Evolutionary conservation across 2,888 invertebrate species (phyloP).

Genomic region (Prostheceraeus crozeri): DNA sequence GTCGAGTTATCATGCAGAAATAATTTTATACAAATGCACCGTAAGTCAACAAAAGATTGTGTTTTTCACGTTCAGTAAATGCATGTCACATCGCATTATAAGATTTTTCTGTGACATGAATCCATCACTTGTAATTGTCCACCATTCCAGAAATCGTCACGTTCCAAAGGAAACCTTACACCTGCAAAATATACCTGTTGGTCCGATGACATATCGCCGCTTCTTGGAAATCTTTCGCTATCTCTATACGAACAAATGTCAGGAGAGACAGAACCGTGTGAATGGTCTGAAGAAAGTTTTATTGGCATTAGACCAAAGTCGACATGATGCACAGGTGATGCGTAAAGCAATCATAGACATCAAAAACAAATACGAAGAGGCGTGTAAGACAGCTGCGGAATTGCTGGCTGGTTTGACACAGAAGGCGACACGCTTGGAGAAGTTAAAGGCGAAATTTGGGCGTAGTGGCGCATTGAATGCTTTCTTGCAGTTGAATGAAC

Average conservation of each 20-base stretch:
- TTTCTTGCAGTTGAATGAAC: constrained; percentile 53
- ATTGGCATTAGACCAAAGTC: constrained; percentile 53
- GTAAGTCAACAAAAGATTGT: too few species aligned
- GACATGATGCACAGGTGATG: constrained; percentile 52
- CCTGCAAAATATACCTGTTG: constrained; percentile 54
- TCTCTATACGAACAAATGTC: constrained; percentile 49
- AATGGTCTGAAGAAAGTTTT: constrained; percentile 52
- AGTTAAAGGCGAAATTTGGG: constrained; percentile 43
- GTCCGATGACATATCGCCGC: constrained; percentile 51
- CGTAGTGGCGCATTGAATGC: constrained; percentile 51
- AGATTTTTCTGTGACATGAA: too few species aligned
- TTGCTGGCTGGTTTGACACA: constrained; percentile 48
- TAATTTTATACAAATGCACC: too few species aligned
- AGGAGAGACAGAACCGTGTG: constrained; percentile 49
- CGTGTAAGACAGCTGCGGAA: constrained; percentile 47
- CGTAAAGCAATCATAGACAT: constrained; percentile 51
- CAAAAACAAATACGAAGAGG: constrained; percentile 48
- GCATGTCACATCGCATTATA: too few species aligned
- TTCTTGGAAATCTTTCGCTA: constrained; percentile 53
- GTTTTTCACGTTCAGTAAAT: too few species aligned
- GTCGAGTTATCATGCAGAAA: too few species aligned
- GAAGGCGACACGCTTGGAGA: constrained; percentile 51
- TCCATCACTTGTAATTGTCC: too few species aligned
- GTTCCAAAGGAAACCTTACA: too few species aligned
- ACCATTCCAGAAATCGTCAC: too few species aligned